These are phyloP conservation scores for Babyrousa celebensis DNA, from an alignment of 2,797 vertebrate genomes.

Conservation along the genomic window DNA sequence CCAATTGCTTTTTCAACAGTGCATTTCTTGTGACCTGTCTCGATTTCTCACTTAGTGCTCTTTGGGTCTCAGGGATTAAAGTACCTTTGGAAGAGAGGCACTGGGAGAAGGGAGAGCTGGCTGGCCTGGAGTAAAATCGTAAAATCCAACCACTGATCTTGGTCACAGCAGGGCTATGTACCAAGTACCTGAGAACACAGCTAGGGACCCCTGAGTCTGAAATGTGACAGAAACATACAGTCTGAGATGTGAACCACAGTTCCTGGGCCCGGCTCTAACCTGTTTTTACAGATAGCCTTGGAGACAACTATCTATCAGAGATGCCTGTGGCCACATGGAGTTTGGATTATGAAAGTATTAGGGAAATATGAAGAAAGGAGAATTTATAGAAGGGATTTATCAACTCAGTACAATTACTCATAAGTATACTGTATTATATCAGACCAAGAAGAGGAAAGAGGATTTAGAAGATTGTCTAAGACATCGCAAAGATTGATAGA, in stretches of 20 bases:
- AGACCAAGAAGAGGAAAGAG: slow-evolving; percentile 70
- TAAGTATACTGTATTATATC: slow-evolving; percentile 74
- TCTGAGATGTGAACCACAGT: background rate
- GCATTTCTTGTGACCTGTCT: slow-evolving; percentile 19
- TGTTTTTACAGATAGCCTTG: slow-evolving; percentile 33
- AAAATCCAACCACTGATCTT: background rate
- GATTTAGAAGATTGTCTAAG: slow-evolving; percentile 77
- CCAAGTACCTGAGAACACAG: background rate
- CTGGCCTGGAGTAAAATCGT: background rate
- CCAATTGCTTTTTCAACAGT: slow-evolving; percentile 4
- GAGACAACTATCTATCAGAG: slow-evolving; percentile 27
- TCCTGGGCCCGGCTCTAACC: background rate
- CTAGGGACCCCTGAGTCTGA: background rate
- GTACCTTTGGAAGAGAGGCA: background rate
- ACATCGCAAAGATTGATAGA: slow-evolving; percentile 77
- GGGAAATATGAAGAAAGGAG: slow-evolving; percentile 61
- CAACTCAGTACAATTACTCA: slow-evolving; percentile 70
- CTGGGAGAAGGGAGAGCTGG: background rate
- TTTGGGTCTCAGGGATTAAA: slow-evolving; percentile 13
- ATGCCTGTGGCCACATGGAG: slow-evolving; percentile 57
- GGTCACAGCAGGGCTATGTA: background rate
- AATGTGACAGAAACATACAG: background rate
- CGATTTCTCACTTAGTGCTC: background rate
- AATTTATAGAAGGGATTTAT: slow-evolving; percentile 81
- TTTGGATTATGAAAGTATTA: slow-evolving; percentile 62